Base-by-base conservation (phyloP, 2,797 vertebrate genomes). In the Cryptoblepharus egeriae region DNA sequence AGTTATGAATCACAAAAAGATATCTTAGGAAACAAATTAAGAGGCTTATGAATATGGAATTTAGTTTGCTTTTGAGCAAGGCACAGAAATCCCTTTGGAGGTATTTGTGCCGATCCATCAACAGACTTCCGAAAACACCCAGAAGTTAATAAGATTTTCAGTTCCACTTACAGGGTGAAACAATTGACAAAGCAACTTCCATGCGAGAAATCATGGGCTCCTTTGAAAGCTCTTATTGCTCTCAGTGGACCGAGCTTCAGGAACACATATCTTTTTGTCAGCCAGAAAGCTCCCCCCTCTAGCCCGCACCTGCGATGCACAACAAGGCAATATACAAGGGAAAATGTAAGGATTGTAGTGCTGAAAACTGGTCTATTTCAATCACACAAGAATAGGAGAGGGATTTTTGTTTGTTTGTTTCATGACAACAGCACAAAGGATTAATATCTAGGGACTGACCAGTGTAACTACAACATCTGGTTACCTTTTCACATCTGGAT, bases 381-480 rank as follows among this genome's bases (percentile, higher is more conserved):
- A 5, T 8, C 82, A 81, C n/a, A 81, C 11, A 87, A 87, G 52
- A 84, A 39, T 1, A 82, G 4, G 28, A 11, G 45, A 49, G 37
- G 30, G 30, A 42, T 65, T 64, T 70, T 65, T n/a, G 35, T 69
- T 1, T 71, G 30, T 91, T 82, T 20, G 26, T 22, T 87, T 87
- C 87, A 80, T 52, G 80, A 82, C 58, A 92, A 74, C 74, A 69
- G 83, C 79, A 77, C 1, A 37, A 24, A 57, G 52, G 77, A 89
- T 84, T 89, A 78, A 78, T 89, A 28, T 45, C 80, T 84, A 82
- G 74, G 72, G 74, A 79, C 75, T 77, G 61, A 37, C 13, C 72
- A 82, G 81, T 24, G n/a, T 79, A 84, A 79, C 22, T 24, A 71
- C 90, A 91, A 94, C 92, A 94, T 93, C 93, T 94, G 92, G 89